Evolutionary conservation across 1,140 invertebrate species (phyloP), one percentile per base, ranked within the genome.

Genomic region (Drosophila setifemur): DNA sequence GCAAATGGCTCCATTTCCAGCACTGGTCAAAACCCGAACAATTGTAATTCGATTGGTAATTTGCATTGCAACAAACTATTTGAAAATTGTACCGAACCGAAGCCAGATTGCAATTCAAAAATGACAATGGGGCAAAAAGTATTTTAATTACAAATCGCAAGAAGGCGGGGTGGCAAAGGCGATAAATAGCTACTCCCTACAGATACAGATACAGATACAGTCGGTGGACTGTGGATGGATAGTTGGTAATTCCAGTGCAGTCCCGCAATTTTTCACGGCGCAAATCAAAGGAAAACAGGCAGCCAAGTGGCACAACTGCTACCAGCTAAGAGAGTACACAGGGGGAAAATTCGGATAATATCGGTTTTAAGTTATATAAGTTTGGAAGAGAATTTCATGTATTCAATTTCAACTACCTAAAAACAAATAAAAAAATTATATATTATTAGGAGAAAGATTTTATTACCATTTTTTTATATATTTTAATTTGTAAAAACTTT

Each of bases 251-350:
- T 39, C 57, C 57, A 64, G 61, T 49, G 31, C 61, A 63, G 73
- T 49, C 49, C 52, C 48, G 25, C 39, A 43, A 82, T 63, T 72
- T 85, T 72, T 79, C 48, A 73, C 61, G 72, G 81, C 72, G 49
- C 52, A 81, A 76, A 85, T 85, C 81, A 85, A 85, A 85, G 76
- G 54, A 72, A 86, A 71, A 75, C 28, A 73, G 67, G 49, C 82
- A 79, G 81, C 63, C 67, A 85, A 81, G 63, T 83, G 78, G 57
- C 69, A 71, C 60, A 55, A 40, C 42, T 37, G 33, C 52, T 39
- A 54, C 18, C 25, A 57, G 40, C 66, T 37, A 16, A 18, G 53
- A 39, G 23, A 47, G 14, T 31, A 19, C 19, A 47, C 33, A 8
- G 12, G 8, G 1, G 16, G 6, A 37, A 37, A 37, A 23, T 5